Evolutionary conservation across 37 sponge, comb jelly and placozoan species (phyloP).

Genomic region (Beroe forskalii): DNA sequence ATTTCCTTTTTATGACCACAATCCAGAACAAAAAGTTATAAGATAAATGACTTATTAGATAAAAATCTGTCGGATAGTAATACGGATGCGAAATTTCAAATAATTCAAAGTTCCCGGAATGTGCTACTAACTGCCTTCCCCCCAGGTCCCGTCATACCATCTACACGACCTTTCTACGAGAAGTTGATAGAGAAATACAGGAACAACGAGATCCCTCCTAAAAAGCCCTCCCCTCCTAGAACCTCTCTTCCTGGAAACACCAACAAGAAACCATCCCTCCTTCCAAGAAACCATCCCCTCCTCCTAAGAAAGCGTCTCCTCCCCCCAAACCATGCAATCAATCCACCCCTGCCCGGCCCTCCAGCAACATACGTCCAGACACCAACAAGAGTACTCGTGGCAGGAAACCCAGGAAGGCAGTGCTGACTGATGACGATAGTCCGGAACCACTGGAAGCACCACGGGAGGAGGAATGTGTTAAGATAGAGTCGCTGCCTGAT

Average conservation of each 20-base stretch:
- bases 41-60: too few species aligned
- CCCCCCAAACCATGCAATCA: not conserved
- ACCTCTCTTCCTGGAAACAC: too few species aligned
- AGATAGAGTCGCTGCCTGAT: slow-evolving; percentile 25
- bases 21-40: too few species aligned
- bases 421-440: not conserved
- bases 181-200: not conserved
- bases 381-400: not conserved
- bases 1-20: too few species aligned
- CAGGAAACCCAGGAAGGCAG: not conserved
- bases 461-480: not conserved
- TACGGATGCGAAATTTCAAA: too few species aligned
- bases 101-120: too few species aligned
- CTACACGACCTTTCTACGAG: slow-evolving; percentile 15
- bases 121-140: too few species aligned
- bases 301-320: too few species aligned
- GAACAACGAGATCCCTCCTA: not conserved
- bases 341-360: not conserved
- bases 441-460: not conserved
- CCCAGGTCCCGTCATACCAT: slow-evolving; percentile 33
- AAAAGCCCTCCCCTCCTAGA: not conserved
- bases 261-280: too few species aligned
- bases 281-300: too few species aligned
- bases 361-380: not conserved
- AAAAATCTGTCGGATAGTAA: too few species aligned